These are phyloP conservation scores for Pao palembangensis DNA, from an alignment of 2,113 vertebrate species.

Conservation along the genomic window DNA sequence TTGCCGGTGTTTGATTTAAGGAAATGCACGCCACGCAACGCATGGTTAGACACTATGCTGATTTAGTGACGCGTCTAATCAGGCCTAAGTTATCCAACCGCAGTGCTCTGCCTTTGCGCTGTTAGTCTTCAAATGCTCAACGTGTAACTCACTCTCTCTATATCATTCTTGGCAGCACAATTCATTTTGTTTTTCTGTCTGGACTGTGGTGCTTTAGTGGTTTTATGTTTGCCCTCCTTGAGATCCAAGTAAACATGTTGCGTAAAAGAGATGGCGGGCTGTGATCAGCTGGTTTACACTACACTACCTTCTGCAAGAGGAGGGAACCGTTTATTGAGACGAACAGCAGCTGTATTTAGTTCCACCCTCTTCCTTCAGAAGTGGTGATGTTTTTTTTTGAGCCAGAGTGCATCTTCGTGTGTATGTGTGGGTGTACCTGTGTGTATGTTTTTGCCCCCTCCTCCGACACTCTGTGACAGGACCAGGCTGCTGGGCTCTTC, in stretches of 20 bases:
- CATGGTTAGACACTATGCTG: not conserved
- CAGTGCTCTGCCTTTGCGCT: not conserved
- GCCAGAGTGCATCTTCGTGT: conserved; percentile 17
- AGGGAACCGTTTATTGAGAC: conserved; percentile 64
- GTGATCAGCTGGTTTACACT: conserved; percentile 63
- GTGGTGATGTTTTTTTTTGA: conserved; percentile 23
- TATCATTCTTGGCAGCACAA: conserved; percentile 21
- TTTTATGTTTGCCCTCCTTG: conserved; percentile 51
- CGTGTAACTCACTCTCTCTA: conserved; percentile 23
- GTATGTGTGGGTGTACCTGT: conserved; percentile 17
- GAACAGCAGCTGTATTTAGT: conserved; percentile 76
- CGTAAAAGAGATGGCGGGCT: conserved; percentile 45
- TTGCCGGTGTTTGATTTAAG: conserved; percentile 27
- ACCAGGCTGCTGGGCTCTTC: conserved; percentile 37
- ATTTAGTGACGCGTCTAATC: conserved; percentile 3
- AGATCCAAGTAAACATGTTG: conserved; percentile 61
- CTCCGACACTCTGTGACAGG: conserved; percentile 51
- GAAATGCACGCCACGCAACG: not conserved
- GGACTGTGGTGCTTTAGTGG: conserved; percentile 3
- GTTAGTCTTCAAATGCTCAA: conserved; percentile 36
- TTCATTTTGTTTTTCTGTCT: conserved; percentile 12
- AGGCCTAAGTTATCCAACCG: not conserved
- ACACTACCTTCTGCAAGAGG: conserved; percentile 57
- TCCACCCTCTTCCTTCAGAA: conserved; percentile 51
- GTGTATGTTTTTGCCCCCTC: conserved; percentile 23